These are phyloP conservation scores for Rhombomys opimus DNA, from an alignment of 2,113 vertebrate species.

Conservation along the genomic window DNA sequence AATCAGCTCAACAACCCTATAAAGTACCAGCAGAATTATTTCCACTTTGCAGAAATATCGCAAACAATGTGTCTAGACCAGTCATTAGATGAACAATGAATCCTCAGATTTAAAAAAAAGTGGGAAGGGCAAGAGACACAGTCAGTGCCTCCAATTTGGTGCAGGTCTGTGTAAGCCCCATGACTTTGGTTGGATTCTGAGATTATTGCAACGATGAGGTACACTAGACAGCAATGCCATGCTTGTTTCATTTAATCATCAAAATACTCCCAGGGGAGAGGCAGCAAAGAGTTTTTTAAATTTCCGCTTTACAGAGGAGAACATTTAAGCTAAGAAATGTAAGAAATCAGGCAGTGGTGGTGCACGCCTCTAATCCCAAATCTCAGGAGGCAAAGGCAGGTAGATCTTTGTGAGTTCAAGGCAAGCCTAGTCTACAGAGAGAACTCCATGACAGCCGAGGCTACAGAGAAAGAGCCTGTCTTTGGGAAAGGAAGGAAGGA, in stretches of 20 bases:
- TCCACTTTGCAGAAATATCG: not conserved
- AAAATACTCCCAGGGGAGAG: not conserved
- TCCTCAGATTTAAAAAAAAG: not conserved
- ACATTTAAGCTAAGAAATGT: not conserved
- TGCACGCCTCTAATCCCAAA: not conserved
- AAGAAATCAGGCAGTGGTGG: not conserved
- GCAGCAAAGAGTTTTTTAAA: not conserved
- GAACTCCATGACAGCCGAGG: not conserved
- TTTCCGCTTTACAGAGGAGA: slow-evolving; percentile 26
- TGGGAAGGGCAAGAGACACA: not conserved
- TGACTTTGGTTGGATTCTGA: not conserved
- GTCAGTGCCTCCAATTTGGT: not conserved
- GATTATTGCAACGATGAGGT: not conserved
- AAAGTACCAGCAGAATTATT: not conserved
- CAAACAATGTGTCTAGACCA: not conserved
- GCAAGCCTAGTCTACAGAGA: not conserved
- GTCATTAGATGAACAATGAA: not conserved
- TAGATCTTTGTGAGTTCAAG: not conserved
- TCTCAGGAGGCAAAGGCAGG: not conserved
- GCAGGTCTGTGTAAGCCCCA: not conserved
- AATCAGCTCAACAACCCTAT: not conserved
- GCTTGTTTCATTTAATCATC: not conserved
- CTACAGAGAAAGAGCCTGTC: not conserved
- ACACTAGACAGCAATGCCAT: not conserved
- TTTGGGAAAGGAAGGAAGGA: fast-evolving